These are phyloP conservation scores for Apolygus lucorum DNA, from an alignment of 1,140 invertebrate species.

Conservation along the genomic window DNA sequence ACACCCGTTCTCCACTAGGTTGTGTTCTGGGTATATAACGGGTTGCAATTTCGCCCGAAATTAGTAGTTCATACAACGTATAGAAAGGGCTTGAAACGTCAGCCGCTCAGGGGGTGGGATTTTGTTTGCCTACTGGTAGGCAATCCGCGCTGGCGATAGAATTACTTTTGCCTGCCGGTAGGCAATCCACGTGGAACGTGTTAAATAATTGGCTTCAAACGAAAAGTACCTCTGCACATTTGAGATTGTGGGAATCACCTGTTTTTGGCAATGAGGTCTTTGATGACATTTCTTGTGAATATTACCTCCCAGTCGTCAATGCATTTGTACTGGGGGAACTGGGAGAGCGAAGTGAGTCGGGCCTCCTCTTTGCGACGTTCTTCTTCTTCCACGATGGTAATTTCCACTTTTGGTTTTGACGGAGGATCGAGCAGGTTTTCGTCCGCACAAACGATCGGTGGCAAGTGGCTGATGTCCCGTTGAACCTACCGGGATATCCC, in stretches of 20 bases:
- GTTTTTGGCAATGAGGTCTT: background rate
- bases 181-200: no score
- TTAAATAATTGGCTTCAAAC: background rate
- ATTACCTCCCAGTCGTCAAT: background rate
- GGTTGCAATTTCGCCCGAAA: no score
- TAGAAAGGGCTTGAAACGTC: no score
- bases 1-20: no score
- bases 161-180: no score
- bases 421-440: background rate
- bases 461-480: background rate
- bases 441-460: background rate
- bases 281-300: slow-evolving; percentile 8
- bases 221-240: background rate
- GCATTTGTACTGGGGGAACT: background rate
- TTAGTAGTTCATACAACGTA: no score
- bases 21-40: no score
- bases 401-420: background rate
- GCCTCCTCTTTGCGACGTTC: background rate
- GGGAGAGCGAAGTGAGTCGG: background rate
- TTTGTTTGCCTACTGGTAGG: no score
- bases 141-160: no score
- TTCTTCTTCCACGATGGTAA: background rate
- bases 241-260: background rate
- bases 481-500: no score
- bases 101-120: no score